Conservation (phyloP, 2,888 invertebrate species). For the Lissonota sp. region DNA sequence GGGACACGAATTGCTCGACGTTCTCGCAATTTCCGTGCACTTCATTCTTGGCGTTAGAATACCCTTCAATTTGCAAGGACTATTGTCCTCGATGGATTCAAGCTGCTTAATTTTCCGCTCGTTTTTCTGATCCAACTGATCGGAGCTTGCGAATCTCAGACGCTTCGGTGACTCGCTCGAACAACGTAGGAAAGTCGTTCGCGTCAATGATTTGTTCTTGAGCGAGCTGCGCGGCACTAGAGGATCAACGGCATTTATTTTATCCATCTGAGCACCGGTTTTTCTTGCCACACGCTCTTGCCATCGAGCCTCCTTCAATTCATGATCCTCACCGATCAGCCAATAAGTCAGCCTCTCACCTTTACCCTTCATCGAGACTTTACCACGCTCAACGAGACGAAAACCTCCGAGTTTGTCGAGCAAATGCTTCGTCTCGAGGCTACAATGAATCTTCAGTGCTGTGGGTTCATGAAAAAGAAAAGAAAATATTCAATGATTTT, state of each 20-base stretch:
- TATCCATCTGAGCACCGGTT: background rate
- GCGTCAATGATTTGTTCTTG: slow-evolving; percentile 87
- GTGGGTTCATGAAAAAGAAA: background rate
- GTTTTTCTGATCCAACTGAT: slow-evolving; percentile 86
- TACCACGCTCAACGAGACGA: slow-evolving; percentile 89
- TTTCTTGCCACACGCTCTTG: no score
- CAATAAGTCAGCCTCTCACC: slow-evolving; percentile 93
- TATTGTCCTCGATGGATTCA: slow-evolving; percentile 86
- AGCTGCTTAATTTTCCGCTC: slow-evolving; percentile 83
- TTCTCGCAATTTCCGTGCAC: slow-evolving; percentile 71
- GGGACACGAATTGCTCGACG: slow-evolving; percentile 89
- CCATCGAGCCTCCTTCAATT: no score
- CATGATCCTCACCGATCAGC: slow-evolving; percentile 86
- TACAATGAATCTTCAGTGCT: slow-evolving; percentile 94
- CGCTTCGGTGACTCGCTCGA: slow-evolving; percentile 94
- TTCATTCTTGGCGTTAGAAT: slow-evolving; percentile 80
- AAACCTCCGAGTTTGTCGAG: slow-evolving; percentile 91
- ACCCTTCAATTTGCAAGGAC: slow-evolving; percentile 84
- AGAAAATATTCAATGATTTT: background rate
- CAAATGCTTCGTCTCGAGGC: slow-evolving; percentile 88
- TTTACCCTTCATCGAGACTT: slow-evolving; percentile 93
- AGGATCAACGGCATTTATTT: slow-evolving; percentile 64
- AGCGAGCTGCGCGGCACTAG: slow-evolving; percentile 88
- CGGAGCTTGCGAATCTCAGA: slow-evolving; percentile 91
- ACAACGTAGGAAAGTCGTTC: slow-evolving; percentile 85